Evolutionary conservation across 2,888 invertebrate genomes (phyloP).

Genomic region (Apamea sordens): DNA sequence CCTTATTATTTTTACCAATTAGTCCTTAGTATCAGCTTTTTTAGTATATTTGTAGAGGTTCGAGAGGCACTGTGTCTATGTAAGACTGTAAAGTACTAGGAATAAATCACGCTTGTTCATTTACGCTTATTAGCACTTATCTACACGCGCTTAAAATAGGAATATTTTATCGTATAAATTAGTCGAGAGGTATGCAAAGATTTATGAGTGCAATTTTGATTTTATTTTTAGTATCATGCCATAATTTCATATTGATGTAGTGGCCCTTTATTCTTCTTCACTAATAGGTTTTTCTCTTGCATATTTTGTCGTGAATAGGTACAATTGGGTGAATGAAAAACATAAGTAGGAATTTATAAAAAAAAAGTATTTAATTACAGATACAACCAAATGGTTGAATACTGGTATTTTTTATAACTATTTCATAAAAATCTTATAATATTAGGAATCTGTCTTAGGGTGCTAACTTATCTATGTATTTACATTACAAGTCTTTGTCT

Average conservation of each 20-base stretch:
- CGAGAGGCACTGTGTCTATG: constrained; percentile 39
- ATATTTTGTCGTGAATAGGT: neutral
- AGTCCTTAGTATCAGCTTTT: neutral
- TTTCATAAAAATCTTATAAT: constrained; percentile 80
- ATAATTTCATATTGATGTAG: constrained; percentile 30
- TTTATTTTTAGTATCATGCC: constrained; percentile 53
- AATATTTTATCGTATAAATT: constrained; percentile 64
- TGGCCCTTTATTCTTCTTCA: constrained; percentile 11
- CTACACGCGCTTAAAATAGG: constrained; percentile 51
- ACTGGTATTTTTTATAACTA: constrained; percentile 76
- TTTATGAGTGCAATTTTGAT: constrained; percentile 61
- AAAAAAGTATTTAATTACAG: constrained; percentile 76
- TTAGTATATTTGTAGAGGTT: constrained; percentile 21
- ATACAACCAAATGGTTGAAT: constrained; percentile 74
- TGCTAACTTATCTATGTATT: constrained; percentile 82
- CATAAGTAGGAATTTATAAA: constrained; percentile 54
- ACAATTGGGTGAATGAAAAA: constrained; percentile 34
- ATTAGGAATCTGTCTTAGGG: constrained; percentile 89
- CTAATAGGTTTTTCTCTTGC: constrained; percentile 3
- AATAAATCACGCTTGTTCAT: constrained; percentile 61
- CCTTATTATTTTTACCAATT: constrained; percentile 28
- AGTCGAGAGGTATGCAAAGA: constrained; percentile 50
- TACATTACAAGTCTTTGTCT: constrained; percentile 88
- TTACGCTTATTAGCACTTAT: constrained; percentile 59
- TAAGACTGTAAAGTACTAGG: constrained; percentile 39